A percentile compares a stretch with the other conserved stretches of the same genome.
These are phyloP conservation scores for Pipistrellus nathusii DNA, from an alignment of 2,797 vertebrate species.

Conservation along the genomic window DNA sequence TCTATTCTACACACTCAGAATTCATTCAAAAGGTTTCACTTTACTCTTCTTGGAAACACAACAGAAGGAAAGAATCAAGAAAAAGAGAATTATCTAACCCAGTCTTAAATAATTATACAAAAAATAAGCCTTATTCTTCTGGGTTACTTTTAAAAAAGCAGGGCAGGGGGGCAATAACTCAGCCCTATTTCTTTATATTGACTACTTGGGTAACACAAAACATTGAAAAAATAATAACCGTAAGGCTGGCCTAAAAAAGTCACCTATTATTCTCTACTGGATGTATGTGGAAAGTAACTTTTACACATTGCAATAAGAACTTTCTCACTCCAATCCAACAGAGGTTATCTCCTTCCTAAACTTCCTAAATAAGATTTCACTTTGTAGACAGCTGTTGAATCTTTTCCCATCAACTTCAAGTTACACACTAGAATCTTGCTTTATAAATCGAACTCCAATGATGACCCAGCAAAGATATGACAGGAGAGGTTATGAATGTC, in stretches of 20 bases:
- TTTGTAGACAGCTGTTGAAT: not conserved
- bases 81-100: not conserved
- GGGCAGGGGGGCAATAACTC: rapidly evolving
- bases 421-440: not conserved
- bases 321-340: not conserved
- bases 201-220: not conserved
- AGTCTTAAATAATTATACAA: conserved; percentile 21
- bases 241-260: not conserved
- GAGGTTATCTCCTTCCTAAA: not conserved
- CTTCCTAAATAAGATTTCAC: not conserved
- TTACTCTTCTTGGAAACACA: not conserved
- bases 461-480: not conserved
- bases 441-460: not conserved
- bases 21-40: not conserved
- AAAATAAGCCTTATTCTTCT: not conserved
- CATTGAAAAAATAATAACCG: not conserved
- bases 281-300: not conserved
- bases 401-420: not conserved
- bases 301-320: not conserved
- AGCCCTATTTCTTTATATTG: not conserved
- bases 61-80: conserved; percentile 9
- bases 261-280: not conserved
- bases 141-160: not conserved
- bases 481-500: not conserved
- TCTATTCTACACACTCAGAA: not conserved